Conservation (phyloP, 2,888 invertebrate species). For the Empis livida region DNA sequence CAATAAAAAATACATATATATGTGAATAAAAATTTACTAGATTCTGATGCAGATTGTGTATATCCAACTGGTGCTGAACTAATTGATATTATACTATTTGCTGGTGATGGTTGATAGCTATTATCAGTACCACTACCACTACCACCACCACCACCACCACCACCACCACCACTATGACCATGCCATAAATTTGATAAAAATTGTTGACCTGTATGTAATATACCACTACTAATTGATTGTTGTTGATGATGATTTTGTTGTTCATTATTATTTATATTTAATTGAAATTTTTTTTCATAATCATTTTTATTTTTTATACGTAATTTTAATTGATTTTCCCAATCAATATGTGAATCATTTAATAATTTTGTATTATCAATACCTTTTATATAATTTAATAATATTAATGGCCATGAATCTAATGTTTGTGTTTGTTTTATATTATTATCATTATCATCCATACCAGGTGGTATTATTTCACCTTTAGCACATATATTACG, state of each 20-base stretch:
- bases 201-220: slow-evolving; percentile 41
- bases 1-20: no score
- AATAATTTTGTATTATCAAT: slow-evolving; percentile 19
- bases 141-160: slow-evolving; percentile 33
- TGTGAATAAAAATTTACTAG: not conserved
- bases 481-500: slow-evolving; percentile 71
- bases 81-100: slow-evolving; percentile 5
- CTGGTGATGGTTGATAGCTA: not conserved
- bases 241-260: not conserved
- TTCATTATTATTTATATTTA: not conserved
- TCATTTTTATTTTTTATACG: slow-evolving; percentile 21
- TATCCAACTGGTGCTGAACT: slow-evolving; percentile 9
- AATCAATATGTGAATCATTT: slow-evolving; percentile 23
- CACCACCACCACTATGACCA: slow-evolving; percentile 36
- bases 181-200: slow-evolving; percentile 52
- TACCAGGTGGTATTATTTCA: slow-evolving; percentile 59
- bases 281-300: slow-evolving; percentile 17
- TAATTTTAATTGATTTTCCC: slow-evolving; percentile 22
- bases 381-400: slow-evolving; percentile 39
- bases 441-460: slow-evolving; percentile 66
- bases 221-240: not conserved
- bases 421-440: slow-evolving; percentile 63
- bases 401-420: slow-evolving; percentile 54
- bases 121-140: slow-evolving; percentile 27
- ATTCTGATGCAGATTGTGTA: not conserved